phyloP scores from a whole-genome alignment of 2,113 vertebrate genomes.

The Melierax canorus region DNA sequence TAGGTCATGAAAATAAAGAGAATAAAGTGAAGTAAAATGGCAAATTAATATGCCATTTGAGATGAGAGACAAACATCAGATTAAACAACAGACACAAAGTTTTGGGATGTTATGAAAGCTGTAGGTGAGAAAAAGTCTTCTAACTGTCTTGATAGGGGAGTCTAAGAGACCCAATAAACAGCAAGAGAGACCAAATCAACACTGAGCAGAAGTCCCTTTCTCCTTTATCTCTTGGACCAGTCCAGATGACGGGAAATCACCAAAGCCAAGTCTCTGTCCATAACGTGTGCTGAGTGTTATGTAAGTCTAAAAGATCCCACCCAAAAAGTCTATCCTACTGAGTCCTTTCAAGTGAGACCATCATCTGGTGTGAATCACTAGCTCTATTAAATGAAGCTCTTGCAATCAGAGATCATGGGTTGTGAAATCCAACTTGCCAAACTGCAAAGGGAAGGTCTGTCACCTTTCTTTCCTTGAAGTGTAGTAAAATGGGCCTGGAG shows the following conservation, averaged over 20 bases:
- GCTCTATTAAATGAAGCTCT: background rate
- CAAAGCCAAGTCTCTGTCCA: background rate
- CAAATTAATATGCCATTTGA: background rate
- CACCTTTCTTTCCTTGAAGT: background rate
- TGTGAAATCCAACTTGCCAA: background rate
- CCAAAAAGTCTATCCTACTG: background rate
- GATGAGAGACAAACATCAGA: background rate
- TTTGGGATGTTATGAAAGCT: background rate
- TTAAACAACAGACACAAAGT: background rate
- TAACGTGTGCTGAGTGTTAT: background rate
- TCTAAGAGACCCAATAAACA: background rate
- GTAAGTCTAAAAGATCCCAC: background rate
- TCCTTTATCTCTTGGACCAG: background rate
- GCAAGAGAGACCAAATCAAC: background rate
- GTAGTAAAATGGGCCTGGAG: background rate
- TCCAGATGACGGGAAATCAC: background rate
- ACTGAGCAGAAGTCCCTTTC: background rate
- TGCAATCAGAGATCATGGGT: background rate
- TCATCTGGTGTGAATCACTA: background rate
- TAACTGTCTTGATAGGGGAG: background rate
- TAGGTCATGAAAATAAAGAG: background rate
- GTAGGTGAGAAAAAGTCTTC: background rate
- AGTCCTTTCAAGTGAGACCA: background rate
- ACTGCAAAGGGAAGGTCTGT: background rate
- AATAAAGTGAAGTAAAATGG: background rate